Conservation (phyloP, 2,888 invertebrate genomes). For the Drosophila aldrichi region DNA sequence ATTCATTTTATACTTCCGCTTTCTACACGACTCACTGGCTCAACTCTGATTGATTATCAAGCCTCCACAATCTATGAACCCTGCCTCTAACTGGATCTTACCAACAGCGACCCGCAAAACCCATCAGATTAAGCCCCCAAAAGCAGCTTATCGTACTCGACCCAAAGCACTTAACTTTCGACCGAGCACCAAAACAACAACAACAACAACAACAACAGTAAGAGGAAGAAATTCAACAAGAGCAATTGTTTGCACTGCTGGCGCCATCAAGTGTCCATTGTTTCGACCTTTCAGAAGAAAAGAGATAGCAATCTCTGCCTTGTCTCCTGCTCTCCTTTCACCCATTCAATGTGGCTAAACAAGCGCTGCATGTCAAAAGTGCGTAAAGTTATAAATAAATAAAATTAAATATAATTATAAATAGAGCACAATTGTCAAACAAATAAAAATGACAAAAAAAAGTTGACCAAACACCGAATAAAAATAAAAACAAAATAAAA, state of each 20-base stretch:
- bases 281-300: constrained; percentile 12
- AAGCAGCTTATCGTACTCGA: constrained; percentile 58
- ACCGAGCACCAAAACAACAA: constrained; percentile 32
- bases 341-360: constrained; percentile 16
- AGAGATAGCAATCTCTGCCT: constrained; percentile 4
- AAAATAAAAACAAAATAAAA: constrained; percentile 24
- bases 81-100: constrained; percentile 8
- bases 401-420: constrained; percentile 33
- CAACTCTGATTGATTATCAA: constrained; percentile 45
- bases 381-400: constrained; percentile 11
- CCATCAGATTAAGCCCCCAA: constrained; percentile 35
- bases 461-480: not conserved
- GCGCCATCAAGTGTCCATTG: constrained; percentile 60
- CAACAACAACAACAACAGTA: not conserved
- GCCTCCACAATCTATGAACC: constrained; percentile 18
- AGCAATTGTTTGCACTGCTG: constrained; percentile 36
- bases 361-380: constrained; percentile 26
- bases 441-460: constrained; percentile 22
- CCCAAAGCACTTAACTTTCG: constrained; percentile 59
- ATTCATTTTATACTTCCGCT: constrained; percentile 1
- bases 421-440: constrained; percentile 34
- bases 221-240: constrained; percentile 11
- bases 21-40: constrained; percentile 11
- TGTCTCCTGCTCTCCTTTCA: not conserved
- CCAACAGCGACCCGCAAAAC: constrained; percentile 30